Evolutionary conservation across 2,888 invertebrate genomes (phyloP).

Genomic region (Drosophila algonquin): DNA sequence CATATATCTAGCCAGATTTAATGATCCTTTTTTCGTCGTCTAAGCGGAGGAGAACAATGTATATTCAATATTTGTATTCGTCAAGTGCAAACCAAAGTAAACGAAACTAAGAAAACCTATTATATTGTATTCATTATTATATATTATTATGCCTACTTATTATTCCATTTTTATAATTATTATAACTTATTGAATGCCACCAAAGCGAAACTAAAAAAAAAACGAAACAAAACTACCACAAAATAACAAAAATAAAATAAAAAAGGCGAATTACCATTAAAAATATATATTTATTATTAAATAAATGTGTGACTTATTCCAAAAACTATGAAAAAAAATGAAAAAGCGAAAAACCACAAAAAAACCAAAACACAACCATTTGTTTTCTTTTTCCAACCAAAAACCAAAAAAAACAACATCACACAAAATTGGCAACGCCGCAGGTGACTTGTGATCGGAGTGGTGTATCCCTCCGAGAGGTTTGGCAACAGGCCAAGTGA

Average conservation of each 20-base stretch:
- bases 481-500: constrained; percentile 5
- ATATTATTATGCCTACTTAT: constrained; percentile 76
- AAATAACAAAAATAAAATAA: constrained; percentile 38
- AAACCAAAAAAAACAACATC: constrained; percentile 20
- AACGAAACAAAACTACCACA: constrained; percentile 39
- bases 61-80: constrained; percentile 71
- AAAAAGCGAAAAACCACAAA: constrained; percentile 36
- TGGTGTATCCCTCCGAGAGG: not conserved
- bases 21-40: constrained; percentile 64
- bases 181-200: constrained; percentile 65
- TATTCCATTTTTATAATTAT: constrained; percentile 80
- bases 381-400: constrained; percentile 54
- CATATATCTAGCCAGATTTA: constrained; percentile 48
- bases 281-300: constrained; percentile 62
- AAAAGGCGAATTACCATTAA: constrained; percentile 39
- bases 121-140: constrained; percentile 70
- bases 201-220: constrained; percentile 47
- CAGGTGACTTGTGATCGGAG: constrained; percentile 2
- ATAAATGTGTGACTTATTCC: constrained; percentile 77
- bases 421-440: constrained; percentile 2
- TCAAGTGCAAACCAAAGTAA: constrained; percentile 60
- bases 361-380: constrained; percentile 51
- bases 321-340: constrained; percentile 57
- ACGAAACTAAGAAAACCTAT: constrained; percentile 50
- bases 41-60: constrained; percentile 52